These are phyloP conservation scores for Candidula unifasciata DNA, from an alignment of 2,888 invertebrate species.

Conservation along the genomic window DNA sequence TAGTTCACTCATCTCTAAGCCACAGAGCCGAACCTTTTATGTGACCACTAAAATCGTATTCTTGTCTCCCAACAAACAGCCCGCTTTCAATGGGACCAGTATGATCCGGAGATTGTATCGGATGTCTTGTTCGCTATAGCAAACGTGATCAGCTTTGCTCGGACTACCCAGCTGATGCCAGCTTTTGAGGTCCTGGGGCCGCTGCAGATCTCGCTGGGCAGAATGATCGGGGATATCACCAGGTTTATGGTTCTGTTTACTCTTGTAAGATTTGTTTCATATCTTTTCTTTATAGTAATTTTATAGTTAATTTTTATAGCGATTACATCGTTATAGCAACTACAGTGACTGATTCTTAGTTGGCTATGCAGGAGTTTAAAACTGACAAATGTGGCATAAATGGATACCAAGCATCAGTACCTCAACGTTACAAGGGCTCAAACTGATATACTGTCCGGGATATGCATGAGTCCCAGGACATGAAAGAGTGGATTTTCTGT, in stretches of 20 bases:
- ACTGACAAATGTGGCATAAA: no score
- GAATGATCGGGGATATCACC: conserved; percentile 78
- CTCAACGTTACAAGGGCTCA: no score
- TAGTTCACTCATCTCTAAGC: no score
- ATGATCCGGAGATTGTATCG: conserved; percentile 78
- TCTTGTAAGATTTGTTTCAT: conserved; percentile 70
- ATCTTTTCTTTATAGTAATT: not conserved
- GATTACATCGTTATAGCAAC: no score
- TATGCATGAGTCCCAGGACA: no score
- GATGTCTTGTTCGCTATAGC: conserved; percentile 78
- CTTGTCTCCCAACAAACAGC: conserved; percentile 62
- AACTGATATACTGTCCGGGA: no score
- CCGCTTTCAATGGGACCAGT: conserved; percentile 76
- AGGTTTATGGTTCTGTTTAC: conserved; percentile 78
- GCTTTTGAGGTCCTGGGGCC: conserved; percentile 78
- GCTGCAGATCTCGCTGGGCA: conserved; percentile 77
- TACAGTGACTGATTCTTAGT: not conserved
- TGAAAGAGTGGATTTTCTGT: no score
- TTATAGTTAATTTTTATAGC: not conserved
- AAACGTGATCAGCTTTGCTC: conserved; percentile 77
- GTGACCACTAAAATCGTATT: no score
- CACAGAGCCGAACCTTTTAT: no score
- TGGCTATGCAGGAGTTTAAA: no score
- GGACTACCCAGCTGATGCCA: conserved; percentile 78
- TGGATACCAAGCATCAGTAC: no score